These are phyloP conservation scores for Leptinotarsa tumamoca DNA, from an alignment of 2,888 invertebrate genomes.

Conservation along the genomic window DNA sequence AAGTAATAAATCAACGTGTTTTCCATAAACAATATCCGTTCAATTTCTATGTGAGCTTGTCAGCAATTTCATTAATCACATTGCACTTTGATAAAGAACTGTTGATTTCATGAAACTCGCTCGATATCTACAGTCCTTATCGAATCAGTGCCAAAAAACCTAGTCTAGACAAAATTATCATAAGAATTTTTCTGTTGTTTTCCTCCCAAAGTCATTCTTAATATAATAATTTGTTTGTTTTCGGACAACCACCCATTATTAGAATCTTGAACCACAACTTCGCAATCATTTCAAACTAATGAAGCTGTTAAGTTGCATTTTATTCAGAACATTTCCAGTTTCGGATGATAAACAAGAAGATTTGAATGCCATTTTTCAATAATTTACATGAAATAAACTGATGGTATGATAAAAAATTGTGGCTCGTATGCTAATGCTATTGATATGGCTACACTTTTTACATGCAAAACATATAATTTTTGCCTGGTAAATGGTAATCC, in stretches of 20 bases:
- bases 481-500: too few relatives aligned
- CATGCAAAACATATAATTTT: too few relatives aligned
- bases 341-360: too few relatives aligned
- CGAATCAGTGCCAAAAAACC: neutral
- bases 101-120: neutral
- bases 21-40: neutral
- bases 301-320: too few relatives aligned
- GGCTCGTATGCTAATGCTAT: too few relatives aligned
- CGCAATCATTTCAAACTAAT: too few relatives aligned
- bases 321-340: too few relatives aligned
- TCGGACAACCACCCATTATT: neutral
- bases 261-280: constrained; percentile 6
- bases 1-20: neutral
- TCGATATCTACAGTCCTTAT: neutral
- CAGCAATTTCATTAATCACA: neutral
- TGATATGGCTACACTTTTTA: too few relatives aligned
- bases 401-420: too few relatives aligned
- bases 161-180: constrained; percentile 7
- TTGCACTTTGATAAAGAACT: neutral
- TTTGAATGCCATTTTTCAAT: too few relatives aligned
- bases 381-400: too few relatives aligned
- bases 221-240: constrained; percentile 6
- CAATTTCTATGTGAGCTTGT: neutral
- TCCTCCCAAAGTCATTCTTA: neutral
- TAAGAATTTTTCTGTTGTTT: neutral